phyloP scores from a whole-genome alignment of 37 sponge, comb jelly and placozoan genomes.

The Ianthella basta region DNA sequence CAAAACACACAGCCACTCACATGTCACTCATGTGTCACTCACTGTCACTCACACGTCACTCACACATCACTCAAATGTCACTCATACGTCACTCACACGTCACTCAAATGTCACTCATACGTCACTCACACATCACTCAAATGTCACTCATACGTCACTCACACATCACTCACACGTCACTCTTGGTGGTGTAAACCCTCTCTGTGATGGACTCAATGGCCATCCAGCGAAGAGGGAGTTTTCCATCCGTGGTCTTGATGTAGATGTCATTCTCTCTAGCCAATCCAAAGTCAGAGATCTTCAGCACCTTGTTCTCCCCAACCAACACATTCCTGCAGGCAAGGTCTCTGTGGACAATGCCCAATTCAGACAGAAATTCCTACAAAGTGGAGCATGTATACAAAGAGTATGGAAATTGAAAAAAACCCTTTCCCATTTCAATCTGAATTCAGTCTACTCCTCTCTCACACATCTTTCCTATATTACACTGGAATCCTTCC shows the following conservation, averaged over 20 bases:
- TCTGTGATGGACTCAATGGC: constrained; percentile 67
- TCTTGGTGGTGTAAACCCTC: constrained; percentile 63
- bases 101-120: too few species aligned
- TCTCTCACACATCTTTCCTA: too few species aligned
- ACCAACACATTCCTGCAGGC: constrained; percentile 82
- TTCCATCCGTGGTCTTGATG: constrained; percentile 57
- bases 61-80: too few species aligned
- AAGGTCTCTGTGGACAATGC: constrained; percentile 76
- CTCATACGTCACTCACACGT: too few species aligned
- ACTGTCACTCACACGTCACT: too few species aligned
- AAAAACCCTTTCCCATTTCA: too few species aligned
- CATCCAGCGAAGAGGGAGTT: constrained; percentile 79
- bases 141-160: too few species aligned
- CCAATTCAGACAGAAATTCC: constrained; percentile 61
- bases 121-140: too few species aligned
- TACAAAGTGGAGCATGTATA: neutral
- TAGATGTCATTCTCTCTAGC: constrained; percentile 68
- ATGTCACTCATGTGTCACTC: too few species aligned
- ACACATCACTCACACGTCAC: constrained; percentile 50
- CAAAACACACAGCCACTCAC: too few species aligned
- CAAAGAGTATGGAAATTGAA: neutral
- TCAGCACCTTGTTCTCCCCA: constrained; percentile 68
- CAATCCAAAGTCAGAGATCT: constrained; percentile 82
- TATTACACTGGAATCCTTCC: too few species aligned
- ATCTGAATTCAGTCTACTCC: too few species aligned